Evolutionary conservation across 1,140 invertebrate species (phyloP).

Genomic region (Bombus superbus): DNA sequence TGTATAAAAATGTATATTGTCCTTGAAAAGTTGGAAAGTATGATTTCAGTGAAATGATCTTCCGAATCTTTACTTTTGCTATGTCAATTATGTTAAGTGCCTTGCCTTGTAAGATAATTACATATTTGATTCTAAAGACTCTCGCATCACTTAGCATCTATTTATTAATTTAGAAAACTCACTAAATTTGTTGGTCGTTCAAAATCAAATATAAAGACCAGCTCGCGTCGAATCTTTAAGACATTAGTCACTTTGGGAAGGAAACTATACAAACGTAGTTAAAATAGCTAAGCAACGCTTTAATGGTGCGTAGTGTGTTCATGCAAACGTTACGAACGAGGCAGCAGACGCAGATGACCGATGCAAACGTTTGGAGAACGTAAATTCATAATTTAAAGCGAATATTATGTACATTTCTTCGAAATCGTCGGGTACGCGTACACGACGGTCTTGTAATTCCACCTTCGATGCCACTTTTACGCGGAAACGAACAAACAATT

Average conservation of each 20-base stretch:
- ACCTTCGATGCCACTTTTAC: conserved; percentile 23
- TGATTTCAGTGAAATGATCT: background rate
- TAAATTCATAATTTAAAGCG: conserved; percentile 17
- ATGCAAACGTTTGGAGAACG: background rate
- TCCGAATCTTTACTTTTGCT: background rate
- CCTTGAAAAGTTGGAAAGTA: background rate
- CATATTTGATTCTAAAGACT: background rate
- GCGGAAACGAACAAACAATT: conserved; percentile 20
- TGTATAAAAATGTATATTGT: background rate
- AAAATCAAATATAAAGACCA: background rate
- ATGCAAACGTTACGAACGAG: background rate
- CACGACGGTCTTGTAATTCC: conserved; percentile 10
- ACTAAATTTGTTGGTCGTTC: background rate
- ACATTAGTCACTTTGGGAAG: background rate
- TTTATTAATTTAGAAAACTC: conserved; percentile 1
- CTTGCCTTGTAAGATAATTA: conserved; percentile 1
- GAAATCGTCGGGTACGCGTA: background rate
- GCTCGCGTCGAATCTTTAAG: background rate
- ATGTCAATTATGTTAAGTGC: background rate
- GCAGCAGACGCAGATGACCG: background rate
- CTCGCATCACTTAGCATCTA: background rate
- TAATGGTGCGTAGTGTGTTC: background rate
- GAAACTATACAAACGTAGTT: too few species aligned
- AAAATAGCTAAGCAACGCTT: background rate
- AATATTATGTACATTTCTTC: conserved; percentile 14